These are phyloP conservation scores for Megaceryle maxima DNA, from an alignment of 2,113 vertebrate genomes.

Conservation along the genomic window DNA sequence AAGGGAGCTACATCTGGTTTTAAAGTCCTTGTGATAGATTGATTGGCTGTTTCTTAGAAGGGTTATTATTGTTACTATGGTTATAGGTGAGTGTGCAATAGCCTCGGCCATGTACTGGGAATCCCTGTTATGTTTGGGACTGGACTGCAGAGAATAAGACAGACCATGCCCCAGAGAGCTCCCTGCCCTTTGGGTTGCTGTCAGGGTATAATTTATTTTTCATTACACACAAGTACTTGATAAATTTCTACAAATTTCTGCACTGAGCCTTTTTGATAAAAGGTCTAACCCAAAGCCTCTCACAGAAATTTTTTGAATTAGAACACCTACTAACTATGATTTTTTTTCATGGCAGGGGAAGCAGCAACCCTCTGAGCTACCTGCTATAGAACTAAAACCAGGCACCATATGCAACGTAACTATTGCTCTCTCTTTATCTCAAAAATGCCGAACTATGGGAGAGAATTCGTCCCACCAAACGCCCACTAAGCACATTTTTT, in stretches of 20 bases:
- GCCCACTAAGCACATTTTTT: slow-evolving; percentile 75
- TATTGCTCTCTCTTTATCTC: background rate
- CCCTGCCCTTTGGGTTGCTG: background rate
- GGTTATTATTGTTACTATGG: background rate
- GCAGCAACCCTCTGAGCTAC: background rate
- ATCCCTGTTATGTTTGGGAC: background rate
- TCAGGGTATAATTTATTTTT: background rate
- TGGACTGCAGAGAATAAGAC: background rate
- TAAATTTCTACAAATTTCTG: background rate
- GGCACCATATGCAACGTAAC: slow-evolving; percentile 45
- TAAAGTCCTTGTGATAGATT: background rate
- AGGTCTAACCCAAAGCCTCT: background rate
- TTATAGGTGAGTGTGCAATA: background rate
- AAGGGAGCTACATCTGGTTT: background rate
- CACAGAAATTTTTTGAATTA: background rate
- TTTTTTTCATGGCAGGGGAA: background rate
- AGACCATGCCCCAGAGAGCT: background rate
- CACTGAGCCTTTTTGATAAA: background rate
- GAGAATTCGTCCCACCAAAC: slow-evolving; percentile 70
- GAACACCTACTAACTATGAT: background rate
- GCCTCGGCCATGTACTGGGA: background rate
- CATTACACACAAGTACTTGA: background rate
- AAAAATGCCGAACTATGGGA: slow-evolving; percentile 59
- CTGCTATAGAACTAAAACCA: slow-evolving; percentile 13
- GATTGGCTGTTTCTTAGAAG: background rate